These are phyloP conservation scores for Athalia cordata DNA, from an alignment of 2,888 invertebrate species.

Conservation along the genomic window DNA sequence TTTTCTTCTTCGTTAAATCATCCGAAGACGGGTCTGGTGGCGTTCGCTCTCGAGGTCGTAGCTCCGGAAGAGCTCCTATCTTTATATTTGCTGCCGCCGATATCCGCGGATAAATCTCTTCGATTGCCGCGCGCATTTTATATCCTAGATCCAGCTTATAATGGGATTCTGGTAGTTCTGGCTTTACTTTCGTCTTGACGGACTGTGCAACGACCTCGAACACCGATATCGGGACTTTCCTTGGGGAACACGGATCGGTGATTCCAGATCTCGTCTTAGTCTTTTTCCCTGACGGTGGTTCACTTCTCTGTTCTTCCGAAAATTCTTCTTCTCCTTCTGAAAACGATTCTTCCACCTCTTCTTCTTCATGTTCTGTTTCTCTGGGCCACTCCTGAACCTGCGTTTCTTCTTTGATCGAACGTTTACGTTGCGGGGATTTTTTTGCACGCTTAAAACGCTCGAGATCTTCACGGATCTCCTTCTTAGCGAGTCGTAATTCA, in stretches of 20 bases:
- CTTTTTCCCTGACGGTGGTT: neutral
- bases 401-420: neutral
- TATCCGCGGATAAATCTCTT: conserved; percentile 34
- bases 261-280: conserved; percentile 2
- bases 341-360: conserved; percentile 3
- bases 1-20: conserved; percentile 2
- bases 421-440: neutral
- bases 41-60: conserved; percentile 13
- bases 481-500: conserved; percentile 29
- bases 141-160: conserved; percentile 31
- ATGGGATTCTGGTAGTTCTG: conserved; percentile 17
- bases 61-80: conserved; percentile 33
- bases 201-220: conserved; percentile 26
- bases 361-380: conserved; percentile 11
- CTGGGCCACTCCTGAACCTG: conserved; percentile 1
- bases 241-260: conserved; percentile 31
- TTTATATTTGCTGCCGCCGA: conserved; percentile 32
- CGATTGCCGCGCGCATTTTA: conserved; percentile 21
- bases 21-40: conserved; percentile 12
- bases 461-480: conserved; percentile 32
- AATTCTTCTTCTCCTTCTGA: neutral
- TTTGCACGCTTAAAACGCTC: conserved; percentile 4
- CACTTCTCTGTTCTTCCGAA: conserved; percentile 1
- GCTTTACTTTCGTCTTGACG: conserved; percentile 33
- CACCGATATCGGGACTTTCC: conserved; percentile 18